phyloP scores from a whole-genome alignment of 1,140 invertebrate species.

The Eurosta solidaginis region DNA sequence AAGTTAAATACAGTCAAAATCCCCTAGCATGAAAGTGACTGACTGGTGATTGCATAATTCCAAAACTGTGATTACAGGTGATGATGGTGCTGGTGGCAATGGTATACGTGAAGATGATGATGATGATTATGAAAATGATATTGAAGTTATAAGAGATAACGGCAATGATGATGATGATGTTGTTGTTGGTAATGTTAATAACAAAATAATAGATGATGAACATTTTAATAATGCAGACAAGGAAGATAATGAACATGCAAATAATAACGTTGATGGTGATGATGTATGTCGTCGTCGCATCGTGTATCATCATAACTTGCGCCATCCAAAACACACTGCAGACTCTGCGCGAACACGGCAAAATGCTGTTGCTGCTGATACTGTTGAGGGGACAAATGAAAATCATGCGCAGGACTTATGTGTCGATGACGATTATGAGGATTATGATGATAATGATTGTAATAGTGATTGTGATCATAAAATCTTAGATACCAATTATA shows the following conservation, averaged over 20 bases:
- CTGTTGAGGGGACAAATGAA: slow-evolving; percentile 36
- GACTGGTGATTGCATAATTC: slow-evolving; percentile 18
- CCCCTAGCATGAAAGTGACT: not conserved
- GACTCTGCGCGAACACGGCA: not conserved
- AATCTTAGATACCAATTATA: slow-evolving; percentile 46
- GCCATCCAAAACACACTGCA: not conserved
- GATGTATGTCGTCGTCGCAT: not conserved
- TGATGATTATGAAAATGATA: slow-evolving; percentile 18
- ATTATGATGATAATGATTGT: slow-evolving; percentile 36
- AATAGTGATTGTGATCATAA: slow-evolving; percentile 26
- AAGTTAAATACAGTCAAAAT: slow-evolving; percentile 11
- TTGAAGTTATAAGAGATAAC: not conserved
- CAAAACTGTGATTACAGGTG: slow-evolving; percentile 3
- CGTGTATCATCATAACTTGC: not conserved
- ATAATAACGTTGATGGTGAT: not conserved
- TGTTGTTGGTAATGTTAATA: not conserved
- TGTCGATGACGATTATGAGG: slow-evolving; percentile 20
- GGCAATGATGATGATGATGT: not conserved
- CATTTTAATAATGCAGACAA: slow-evolving; percentile 30
- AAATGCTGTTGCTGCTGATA: slow-evolving; percentile 34
- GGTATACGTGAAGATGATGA: not conserved
- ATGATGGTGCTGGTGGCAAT: slow-evolving; percentile 19
- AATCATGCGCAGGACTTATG: not conserved
- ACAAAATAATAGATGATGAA: slow-evolving; percentile 17
- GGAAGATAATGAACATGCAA: slow-evolving; percentile 8